phyloP scores from a whole-genome alignment of 2,888 invertebrate genomes.

The Embidobia sp. region DNA sequence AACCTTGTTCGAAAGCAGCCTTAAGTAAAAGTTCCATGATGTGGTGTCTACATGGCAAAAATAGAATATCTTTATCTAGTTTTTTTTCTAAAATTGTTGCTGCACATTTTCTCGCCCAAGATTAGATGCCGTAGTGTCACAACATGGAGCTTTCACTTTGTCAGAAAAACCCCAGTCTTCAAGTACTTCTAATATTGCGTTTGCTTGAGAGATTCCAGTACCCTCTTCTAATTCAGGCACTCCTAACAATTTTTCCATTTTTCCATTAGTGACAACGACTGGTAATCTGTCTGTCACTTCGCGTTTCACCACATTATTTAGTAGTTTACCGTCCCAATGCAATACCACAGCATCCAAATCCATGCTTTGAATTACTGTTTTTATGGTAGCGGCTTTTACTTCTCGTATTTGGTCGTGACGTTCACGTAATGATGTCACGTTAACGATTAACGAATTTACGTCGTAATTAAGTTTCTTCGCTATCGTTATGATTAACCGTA shows the following conservation, averaged over 20 bases:
- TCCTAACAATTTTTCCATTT: conserved; percentile 67
- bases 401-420: conserved; percentile 50
- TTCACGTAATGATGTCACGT: conserved; percentile 12
- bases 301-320: conserved; percentile 61
- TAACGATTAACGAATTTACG: conserved; percentile 41
- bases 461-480: conserved; percentile 53
- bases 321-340: conserved; percentile 70
- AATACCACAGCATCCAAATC: conserved; percentile 58
- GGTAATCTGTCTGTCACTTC: conserved; percentile 66
- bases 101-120: conserved; percentile 66
- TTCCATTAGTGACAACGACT: conserved; percentile 64
- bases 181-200: conserved; percentile 51
- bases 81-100: conserved; percentile 65
- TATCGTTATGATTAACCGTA: conserved; percentile 47
- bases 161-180: conserved; percentile 65
- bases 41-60: conserved; percentile 69
- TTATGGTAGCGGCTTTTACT: conserved; percentile 53
- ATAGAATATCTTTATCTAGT: conserved; percentile 64
- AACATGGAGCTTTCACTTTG: conserved; percentile 67
- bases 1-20: conserved; percentile 65
- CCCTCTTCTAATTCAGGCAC: conserved; percentile 58
- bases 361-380: conserved; percentile 49
- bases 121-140: conserved; percentile 71
- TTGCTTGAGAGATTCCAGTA: conserved; percentile 59
- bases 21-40: conserved; percentile 68